phyloP scores from a whole-genome alignment of 2,888 invertebrate species.

The Latrodectus hesperus region DNA sequence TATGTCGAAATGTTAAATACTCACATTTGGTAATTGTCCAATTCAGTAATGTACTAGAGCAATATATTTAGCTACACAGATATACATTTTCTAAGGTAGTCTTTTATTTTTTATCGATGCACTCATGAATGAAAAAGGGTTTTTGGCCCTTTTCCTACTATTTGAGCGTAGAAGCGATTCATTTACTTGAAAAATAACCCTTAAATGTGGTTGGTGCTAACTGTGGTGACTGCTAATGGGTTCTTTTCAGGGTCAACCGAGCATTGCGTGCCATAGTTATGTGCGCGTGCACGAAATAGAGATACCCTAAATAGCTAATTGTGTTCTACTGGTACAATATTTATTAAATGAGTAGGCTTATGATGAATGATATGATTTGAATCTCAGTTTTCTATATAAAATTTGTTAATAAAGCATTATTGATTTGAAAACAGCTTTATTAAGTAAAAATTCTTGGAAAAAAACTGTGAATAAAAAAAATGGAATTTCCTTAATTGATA shows the following conservation, averaged over 20 bases:
- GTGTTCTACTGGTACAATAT: no score
- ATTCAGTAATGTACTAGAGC: not conserved
- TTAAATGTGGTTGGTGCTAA: not conserved
- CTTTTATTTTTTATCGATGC: slow-evolving; percentile 5
- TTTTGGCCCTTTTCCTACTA: not conserved
- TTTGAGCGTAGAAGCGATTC: slow-evolving; percentile 34
- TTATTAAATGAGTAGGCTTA: no score
- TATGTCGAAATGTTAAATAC: no score
- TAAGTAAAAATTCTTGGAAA: no score
- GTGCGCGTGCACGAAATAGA: not conserved
- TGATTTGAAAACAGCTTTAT: no score
- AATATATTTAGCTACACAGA: slow-evolving; percentile 23
- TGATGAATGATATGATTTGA: no score
- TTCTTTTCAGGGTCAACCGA: slow-evolving; percentile 25
- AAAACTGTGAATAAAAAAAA: no score
- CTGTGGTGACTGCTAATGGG: slow-evolving; percentile 21
- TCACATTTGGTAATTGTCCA: slow-evolving; percentile 27
- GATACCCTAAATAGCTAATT: not conserved
- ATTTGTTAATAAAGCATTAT: no score
- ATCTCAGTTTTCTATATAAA: no score
- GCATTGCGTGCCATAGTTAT: slow-evolving; percentile 22
- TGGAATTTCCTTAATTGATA: no score
- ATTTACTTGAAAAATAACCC: slow-evolving; percentile 30
- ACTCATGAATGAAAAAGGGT: slow-evolving; percentile 35
- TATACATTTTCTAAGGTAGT: not conserved